phyloP scores from a whole-genome alignment of 2,113 vertebrate species.

The Poicephalus gulielmi region DNA sequence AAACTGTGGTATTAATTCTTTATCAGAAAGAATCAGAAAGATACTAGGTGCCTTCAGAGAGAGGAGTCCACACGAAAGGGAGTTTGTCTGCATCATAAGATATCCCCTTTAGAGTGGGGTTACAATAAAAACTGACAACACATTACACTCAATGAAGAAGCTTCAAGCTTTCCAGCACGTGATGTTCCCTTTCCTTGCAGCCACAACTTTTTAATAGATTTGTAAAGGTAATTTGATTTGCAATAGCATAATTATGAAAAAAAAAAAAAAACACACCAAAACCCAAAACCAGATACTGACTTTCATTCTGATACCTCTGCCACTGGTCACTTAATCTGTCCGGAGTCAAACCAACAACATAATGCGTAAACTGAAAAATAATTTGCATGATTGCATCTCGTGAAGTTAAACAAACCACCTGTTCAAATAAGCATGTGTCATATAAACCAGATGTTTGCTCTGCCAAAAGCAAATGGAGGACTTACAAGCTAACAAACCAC shows the following conservation, averaged over 20 bases:
- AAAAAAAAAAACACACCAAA: too few relatives aligned
- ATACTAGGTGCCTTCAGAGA: not conserved
- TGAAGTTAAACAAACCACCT: constrained; percentile 8
- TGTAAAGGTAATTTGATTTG: not conserved
- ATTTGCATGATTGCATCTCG: not conserved
- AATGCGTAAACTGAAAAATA: not conserved
- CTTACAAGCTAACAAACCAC: not conserved
- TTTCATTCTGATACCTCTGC: not conserved
- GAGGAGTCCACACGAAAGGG: not conserved
- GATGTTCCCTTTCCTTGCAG: not conserved
- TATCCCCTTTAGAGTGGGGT: not conserved
- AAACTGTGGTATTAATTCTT: not conserved
- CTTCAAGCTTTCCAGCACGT: not conserved
- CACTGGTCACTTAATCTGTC: not conserved
- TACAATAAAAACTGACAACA: not conserved
- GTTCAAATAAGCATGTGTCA: not conserved
- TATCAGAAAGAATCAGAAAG: not conserved
- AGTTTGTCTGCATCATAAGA: not conserved
- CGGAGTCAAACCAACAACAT: not conserved
- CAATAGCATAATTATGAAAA: not conserved
- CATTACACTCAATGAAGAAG: not conserved
- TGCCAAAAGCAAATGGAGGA: not conserved
- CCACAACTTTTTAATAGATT: not conserved
- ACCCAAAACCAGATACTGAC: not conserved
- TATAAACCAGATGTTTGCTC: not conserved